These are phyloP conservation scores for Acrocyrtus sp. DNA, from an alignment of 2,888 invertebrate genomes.

Conservation along the genomic window DNA sequence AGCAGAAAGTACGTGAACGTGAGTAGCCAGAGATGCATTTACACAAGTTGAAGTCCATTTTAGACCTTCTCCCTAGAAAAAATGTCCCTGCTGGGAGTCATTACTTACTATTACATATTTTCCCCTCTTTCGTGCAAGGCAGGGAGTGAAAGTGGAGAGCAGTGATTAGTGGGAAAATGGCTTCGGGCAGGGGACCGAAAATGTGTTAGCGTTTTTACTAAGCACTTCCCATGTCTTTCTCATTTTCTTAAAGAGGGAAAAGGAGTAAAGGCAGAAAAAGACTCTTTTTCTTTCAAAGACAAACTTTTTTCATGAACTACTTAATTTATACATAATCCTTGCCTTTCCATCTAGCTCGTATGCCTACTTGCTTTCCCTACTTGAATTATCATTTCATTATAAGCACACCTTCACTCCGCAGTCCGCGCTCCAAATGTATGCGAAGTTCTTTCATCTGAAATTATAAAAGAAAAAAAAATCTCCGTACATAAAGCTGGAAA, in stretches of 20 bases:
- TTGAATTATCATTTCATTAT: background rate
- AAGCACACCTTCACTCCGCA: background rate
- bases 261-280: no score
- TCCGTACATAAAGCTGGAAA: background rate
- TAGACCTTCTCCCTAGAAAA: background rate
- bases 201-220: background rate
- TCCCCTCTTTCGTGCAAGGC: slow-evolving; percentile 1
- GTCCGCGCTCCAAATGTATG: no score
- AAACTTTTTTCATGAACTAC: background rate
- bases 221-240: background rate
- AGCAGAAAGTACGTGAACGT: no score
- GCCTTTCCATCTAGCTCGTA: background rate
- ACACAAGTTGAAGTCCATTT: background rate
- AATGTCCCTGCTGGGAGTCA: slow-evolving; percentile 29
- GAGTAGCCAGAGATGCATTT: no score
- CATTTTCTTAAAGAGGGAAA: background rate
- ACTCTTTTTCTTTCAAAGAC: background rate
- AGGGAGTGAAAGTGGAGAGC: slow-evolving; percentile 24
- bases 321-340: background rate
- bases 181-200: slow-evolving; percentile 9
- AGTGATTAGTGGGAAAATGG: slow-evolving; percentile 40
- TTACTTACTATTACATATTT: slow-evolving; percentile 1
- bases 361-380: background rate
- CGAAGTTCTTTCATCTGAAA: no score
- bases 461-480: background rate